Percentiles rank a stretch among this genome's conserved stretches.
These are phyloP conservation scores for Macaca mulatta DNA, from an alignment of 2,113 vertebrate genomes.

Conservation along the genomic window DNA sequence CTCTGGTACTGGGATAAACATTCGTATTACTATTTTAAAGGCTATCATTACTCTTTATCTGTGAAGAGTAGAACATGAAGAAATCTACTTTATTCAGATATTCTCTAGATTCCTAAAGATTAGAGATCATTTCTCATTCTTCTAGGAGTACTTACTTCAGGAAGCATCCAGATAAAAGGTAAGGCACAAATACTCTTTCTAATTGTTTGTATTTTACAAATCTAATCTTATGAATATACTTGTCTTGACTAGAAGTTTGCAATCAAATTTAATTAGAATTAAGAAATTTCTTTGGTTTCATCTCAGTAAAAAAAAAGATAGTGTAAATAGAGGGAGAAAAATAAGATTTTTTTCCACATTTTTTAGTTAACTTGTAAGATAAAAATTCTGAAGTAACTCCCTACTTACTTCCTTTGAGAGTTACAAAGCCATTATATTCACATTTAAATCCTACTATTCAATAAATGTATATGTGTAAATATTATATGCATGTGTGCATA, in stretches of 20 bases:
- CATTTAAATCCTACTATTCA: not conserved
- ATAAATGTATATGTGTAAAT: not conserved
- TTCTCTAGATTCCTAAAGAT: slow-evolving; percentile 27
- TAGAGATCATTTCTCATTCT: slow-evolving; percentile 22
- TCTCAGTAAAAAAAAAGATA: slow-evolving; percentile 10
- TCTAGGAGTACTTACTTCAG: not conserved
- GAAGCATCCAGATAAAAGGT: slow-evolving; percentile 58
- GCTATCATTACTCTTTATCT: slow-evolving; percentile 54
- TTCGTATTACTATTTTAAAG: slow-evolving; percentile 26
- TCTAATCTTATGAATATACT: not conserved
- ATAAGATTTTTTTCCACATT: not conserved
- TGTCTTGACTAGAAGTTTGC: not conserved
- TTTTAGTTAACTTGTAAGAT: slow-evolving; percentile 18
- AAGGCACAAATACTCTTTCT: slow-evolving; percentile 6
- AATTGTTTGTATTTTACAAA: slow-evolving; percentile 30
- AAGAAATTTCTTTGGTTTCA: slow-evolving; percentile 38
- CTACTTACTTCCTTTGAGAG: slow-evolving; percentile 7
- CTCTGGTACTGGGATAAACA: slow-evolving; percentile 34
- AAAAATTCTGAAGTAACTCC: slow-evolving; percentile 32
- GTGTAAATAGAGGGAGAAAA: not conserved
- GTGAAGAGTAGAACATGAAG: slow-evolving; percentile 60
- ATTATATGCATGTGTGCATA: not conserved
- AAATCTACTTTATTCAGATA: slow-evolving; percentile 23
- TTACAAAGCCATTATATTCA: not conserved
- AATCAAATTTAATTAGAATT: slow-evolving; percentile 43